Percentiles rank a stretch among this genome's conserved stretches.
phyloP scores from a whole-genome alignment of 2,888 invertebrate species.

The Scrobipalpa atriplicella region DNA sequence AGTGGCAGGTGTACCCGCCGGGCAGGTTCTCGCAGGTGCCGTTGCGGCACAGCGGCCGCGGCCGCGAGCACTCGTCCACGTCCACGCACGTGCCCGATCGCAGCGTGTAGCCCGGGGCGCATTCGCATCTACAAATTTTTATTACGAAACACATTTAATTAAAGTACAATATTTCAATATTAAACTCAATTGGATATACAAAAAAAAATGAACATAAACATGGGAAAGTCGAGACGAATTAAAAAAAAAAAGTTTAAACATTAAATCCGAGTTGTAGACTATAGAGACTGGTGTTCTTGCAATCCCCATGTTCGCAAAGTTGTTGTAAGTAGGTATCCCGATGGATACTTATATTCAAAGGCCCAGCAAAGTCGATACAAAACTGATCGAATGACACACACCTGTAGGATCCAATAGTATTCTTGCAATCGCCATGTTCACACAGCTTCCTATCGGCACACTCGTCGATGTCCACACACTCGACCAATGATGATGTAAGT shows the following conservation, averaged over 20 bases:
- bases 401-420: conserved; percentile 90
- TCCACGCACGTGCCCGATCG: conserved; percentile 85
- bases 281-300: background rate
- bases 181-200: too few species aligned
- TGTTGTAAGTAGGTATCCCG: too few species aligned
- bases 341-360: background rate
- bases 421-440: conserved; percentile 89
- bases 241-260: too few species aligned
- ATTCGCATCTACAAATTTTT: conserved; percentile 85
- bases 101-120: conserved; percentile 88
- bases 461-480: conserved; percentile 88
- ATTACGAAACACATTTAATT: too few species aligned
- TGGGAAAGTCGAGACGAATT: too few species aligned
- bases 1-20: conserved; percentile 88
- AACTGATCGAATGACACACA: conserved; percentile 33
- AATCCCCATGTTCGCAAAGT: background rate
- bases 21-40: conserved; percentile 88
- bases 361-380: background rate
- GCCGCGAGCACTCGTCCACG: conserved; percentile 88
- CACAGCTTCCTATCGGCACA: conserved; percentile 88
- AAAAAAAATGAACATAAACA: too few species aligned
- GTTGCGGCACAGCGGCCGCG: conserved; percentile 89
- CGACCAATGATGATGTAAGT: conserved; percentile 76
- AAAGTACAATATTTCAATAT: too few species aligned
- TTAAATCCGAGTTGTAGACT: too few species aligned